phyloP scores from a whole-genome alignment of 2,797 vertebrate genomes.

The Phalloptychus januarius region DNA sequence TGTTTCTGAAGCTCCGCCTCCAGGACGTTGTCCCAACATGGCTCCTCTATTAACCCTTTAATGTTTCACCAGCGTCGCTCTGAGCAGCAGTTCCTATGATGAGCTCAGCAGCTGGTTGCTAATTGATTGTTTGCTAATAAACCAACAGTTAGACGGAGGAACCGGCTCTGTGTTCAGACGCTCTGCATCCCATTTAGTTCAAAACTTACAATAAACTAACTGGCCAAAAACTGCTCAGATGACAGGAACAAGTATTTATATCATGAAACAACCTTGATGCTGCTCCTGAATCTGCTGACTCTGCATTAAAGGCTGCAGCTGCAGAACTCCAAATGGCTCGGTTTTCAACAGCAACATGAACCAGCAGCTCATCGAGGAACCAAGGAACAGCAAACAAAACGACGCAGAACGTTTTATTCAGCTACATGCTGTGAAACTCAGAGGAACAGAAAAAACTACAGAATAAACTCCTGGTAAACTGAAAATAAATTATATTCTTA shows the following conservation, averaged over 20 bases:
- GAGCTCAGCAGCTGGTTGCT: too few species aligned
- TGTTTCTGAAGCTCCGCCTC: too few species aligned
- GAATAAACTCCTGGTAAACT: too few species aligned
- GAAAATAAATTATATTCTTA: background rate
- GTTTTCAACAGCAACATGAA: background rate
- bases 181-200: background rate
- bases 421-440: background rate
- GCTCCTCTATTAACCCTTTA: too few species aligned
- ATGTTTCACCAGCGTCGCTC: too few species aligned
- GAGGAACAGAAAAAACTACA: too few species aligned
- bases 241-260: conserved; percentile 5
- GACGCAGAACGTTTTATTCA: background rate
- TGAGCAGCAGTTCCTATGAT: too few species aligned
- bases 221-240: background rate
- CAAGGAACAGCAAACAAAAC: background rate
- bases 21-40: too few species aligned
- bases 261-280: background rate
- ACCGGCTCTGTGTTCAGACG: background rate
- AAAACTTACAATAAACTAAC: background rate
- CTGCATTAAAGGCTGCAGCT: background rate
- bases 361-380: background rate
- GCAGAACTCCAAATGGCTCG: background rate
- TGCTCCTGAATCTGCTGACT: background rate
- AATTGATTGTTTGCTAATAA: too few species aligned
- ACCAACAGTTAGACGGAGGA: too few species aligned